Evolutionary conservation across 2,888 invertebrate genomes (phyloP).

Genomic region (Lepidocyrtinus sp.): DNA sequence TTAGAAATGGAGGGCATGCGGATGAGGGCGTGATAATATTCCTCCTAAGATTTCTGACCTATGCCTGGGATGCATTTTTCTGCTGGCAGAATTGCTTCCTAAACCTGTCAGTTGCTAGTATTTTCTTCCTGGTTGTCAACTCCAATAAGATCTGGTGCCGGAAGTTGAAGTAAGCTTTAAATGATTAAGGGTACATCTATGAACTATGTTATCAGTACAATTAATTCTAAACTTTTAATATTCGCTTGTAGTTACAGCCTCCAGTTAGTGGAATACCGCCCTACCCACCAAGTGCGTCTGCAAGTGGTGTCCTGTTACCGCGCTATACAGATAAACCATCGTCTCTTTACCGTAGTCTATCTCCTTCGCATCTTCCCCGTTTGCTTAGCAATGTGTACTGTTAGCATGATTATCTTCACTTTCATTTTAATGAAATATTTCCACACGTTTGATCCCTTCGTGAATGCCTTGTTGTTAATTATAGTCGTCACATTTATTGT

Average conservation of each 20-base stretch:
- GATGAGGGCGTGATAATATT: background rate
- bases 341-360: slow-evolving; percentile 8
- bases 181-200: background rate
- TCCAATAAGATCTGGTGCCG: slow-evolving; percentile 30
- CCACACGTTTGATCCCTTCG: background rate
- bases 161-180: slow-evolving; percentile 19
- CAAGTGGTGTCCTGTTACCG: slow-evolving; percentile 3
- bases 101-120: background rate
- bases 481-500: background rate
- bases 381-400: slow-evolving; percentile 10
- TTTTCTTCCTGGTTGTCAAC: slow-evolving; percentile 26
- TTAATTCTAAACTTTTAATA: background rate
- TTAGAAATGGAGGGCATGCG: slow-evolving; percentile 17
- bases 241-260: slow-evolving; percentile 4
- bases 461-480: too few species aligned
- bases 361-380: slow-evolving; percentile 22
- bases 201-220: background rate
- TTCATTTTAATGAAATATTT: slow-evolving; percentile 25
- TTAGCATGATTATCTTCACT: slow-evolving; percentile 12
- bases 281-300: background rate
- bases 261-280: background rate
- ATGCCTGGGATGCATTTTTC: slow-evolving; percentile 24
- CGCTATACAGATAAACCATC: slow-evolving; percentile 19
- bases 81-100: background rate
- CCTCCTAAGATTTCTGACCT: background rate